Base-by-base conservation (phyloP, 2,113 vertebrate species). In the Polypterus senegalus region DNA sequence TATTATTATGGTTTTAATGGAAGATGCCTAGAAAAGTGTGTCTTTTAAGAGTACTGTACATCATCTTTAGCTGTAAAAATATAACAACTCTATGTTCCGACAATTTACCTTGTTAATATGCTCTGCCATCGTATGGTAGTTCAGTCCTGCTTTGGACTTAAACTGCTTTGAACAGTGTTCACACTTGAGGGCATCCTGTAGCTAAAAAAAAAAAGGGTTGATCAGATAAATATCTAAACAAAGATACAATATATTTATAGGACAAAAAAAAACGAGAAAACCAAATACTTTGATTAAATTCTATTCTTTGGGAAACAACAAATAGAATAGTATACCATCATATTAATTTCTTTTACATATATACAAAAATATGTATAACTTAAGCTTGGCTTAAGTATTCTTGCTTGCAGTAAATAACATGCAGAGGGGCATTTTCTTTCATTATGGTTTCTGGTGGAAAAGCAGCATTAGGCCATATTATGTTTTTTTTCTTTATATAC, bases 161-260 rank as follows among this genome's bases (percentile, higher is more conserved):
- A 97, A 97, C 75, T 98, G 93, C 71, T 98, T 98, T 69, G 89
- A 86, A 77, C 95, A 98, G 76, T 94, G 92, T 67, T 94, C 91
- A 83, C 95, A 98, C 79, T 91, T 92, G 77, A 97, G 84, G 10
- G 94, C 94, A 27, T 98, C 93, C 80, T 94, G 93, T 71, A 97
- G 86, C 94, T 98, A 74, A 61, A 63, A 70, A 69, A 70, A 69
- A 27, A n/a, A 4, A 3, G 46, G 27, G 7, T 58, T 43, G 46
- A 7, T 6, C 9, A 27, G 9, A 27, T 10, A 58, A 7, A 58
- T 7, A 7, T 10, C 8, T 58, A 44, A 11, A 8, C 11, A 27
- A 9, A 11, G 3, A 58, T 43, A 8, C 6, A 9, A 51, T 9
- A 6, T 51, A 7, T 51, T 51, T 51, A 51, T 51, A 51, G 2